Percentiles rank a stretch among this genome's conserved stretches.
Evolutionary conservation across 2,888 invertebrate species (phyloP).

Genomic region (Noctua fimbriata): DNA sequence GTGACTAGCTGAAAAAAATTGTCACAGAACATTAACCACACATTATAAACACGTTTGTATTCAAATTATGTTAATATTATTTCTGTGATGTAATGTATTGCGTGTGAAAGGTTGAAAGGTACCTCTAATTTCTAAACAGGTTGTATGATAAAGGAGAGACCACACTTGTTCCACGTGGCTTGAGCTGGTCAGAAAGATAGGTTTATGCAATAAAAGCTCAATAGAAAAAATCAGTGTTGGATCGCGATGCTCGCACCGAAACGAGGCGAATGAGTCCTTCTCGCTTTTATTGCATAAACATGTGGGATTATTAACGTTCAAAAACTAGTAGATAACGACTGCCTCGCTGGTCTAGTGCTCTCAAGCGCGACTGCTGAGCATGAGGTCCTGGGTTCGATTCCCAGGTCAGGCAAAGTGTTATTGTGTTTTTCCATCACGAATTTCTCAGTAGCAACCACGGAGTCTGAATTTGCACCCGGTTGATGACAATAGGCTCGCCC

Average conservation of each 20-base stretch:
- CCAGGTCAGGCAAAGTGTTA: too few species aligned
- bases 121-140: background rate
- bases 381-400: too few species aligned
- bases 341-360: too few species aligned
- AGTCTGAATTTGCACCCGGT: too few species aligned
- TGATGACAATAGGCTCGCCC: too few species aligned
- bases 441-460: too few species aligned
- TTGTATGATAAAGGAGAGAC: background rate
- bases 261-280: too few species aligned
- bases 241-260: too few species aligned
- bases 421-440: too few species aligned
- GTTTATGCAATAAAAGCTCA: background rate
- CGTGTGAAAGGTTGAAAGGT: constrained; percentile 23
- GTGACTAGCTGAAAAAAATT: constrained; percentile 2
- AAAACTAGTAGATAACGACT: background rate
- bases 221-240: too few species aligned
- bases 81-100: constrained; percentile 6
- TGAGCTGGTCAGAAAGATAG: background rate
- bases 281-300: background rate
- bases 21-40: constrained; percentile 10
- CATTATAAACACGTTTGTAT: constrained; percentile 24
- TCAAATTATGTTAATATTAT: constrained; percentile 12
- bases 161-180: background rate
- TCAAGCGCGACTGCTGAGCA: too few species aligned
- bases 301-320: background rate